Percentiles rank a stretch among this genome's conserved stretches.
Evolutionary conservation across 2,888 invertebrate species (phyloP).

Genomic region (Stratiomys singularior): DNA sequence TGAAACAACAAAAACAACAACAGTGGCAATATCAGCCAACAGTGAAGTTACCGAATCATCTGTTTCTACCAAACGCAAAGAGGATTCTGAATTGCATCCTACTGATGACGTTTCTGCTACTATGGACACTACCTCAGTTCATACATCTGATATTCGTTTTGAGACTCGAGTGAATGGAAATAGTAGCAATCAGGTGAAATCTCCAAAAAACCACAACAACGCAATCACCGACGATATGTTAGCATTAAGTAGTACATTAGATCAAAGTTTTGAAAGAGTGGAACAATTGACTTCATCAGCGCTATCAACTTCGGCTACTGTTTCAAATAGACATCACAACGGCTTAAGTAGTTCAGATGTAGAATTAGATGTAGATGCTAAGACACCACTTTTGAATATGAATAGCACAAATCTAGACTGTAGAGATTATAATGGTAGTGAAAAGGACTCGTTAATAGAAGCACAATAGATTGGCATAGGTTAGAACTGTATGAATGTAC

Average conservation of each 20-base stretch:
- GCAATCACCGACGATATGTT: conserved; percentile 42
- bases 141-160: background rate
- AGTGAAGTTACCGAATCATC: background rate
- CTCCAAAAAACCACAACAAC: conserved; percentile 52
- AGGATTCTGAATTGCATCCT: conserved; percentile 14
- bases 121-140: background rate
- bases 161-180: conserved; percentile 56
- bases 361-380: conserved; percentile 52
- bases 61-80: background rate
- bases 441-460: conserved; percentile 53
- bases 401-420: conserved; percentile 52
- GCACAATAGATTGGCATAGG: conserved; percentile 43
- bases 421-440: conserved; percentile 52
- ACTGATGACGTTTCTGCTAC: background rate
- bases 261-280: conserved; percentile 47
- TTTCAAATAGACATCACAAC: conserved; percentile 41
- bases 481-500: too few relatives aligned
- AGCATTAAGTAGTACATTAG: conserved; percentile 32
- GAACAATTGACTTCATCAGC: conserved; percentile 42
- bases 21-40: conserved; percentile 3
- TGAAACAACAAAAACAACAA: background rate
- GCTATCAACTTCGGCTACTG: background rate
- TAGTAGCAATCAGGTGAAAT: conserved; percentile 53
- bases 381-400: conserved; percentile 53
- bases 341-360: conserved; percentile 46